Evolutionary conservation across 2,797 vertebrate genomes (phyloP).

Genomic region (Intellagama lesueurii): DNA sequence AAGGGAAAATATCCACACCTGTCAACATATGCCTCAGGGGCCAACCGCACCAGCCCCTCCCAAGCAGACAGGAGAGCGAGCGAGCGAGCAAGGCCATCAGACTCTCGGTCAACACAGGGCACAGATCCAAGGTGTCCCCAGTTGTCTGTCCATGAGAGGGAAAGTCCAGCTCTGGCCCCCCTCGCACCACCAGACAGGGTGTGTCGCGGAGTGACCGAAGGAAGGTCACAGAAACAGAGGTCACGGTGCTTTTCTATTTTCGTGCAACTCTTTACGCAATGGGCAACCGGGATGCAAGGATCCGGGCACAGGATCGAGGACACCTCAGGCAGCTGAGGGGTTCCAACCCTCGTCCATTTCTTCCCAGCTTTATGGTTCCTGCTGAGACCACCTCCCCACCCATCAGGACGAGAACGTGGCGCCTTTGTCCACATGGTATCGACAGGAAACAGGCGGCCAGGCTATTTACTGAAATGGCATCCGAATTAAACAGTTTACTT

Average conservation of each 20-base stretch:
- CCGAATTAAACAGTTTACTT: neutral
- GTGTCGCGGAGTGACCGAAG: too few relatives aligned
- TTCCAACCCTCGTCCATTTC: neutral
- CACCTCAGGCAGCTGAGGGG: neutral
- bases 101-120: neutral
- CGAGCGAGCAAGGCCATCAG: neutral
- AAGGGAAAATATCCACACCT: too few relatives aligned
- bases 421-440: neutral
- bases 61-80: neutral
- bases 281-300: neutral
- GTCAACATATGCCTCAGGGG: neutral
- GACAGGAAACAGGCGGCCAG: too few relatives aligned
- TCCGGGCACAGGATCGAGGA: neutral
- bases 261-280: neutral
- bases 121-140: neutral
- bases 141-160: neutral
- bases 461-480: neutral
- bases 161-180: neutral
- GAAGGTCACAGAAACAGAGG: neutral
- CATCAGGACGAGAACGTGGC: neutral
- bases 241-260: neutral
- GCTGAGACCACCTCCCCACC: neutral
- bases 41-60: too few relatives aligned
- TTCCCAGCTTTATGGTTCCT: neutral
- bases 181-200: too few relatives aligned